Conservation (phyloP, 2,113 vertebrate species). For the Bujurquina vittata region DNA sequence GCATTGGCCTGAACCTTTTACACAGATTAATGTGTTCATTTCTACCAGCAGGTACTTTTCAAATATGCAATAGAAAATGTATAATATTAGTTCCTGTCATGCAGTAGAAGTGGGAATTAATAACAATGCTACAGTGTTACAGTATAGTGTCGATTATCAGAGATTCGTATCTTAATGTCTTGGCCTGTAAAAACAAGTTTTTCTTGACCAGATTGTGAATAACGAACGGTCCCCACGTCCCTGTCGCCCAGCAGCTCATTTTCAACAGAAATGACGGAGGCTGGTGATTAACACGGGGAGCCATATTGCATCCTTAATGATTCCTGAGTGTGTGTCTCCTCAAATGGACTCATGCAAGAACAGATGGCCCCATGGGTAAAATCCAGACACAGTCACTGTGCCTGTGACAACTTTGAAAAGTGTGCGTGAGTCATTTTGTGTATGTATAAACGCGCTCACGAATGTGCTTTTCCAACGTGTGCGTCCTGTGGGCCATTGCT, state of each 20-base stretch:
- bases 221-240: conserved; percentile 20
- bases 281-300: conserved; percentile 49
- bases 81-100: not conserved
- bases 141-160: no score
- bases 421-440: conserved; percentile 21
- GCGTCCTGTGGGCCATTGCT: conserved; percentile 30
- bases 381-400: conserved; percentile 42
- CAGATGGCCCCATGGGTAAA: conserved; percentile 61
- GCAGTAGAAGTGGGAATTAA: not conserved
- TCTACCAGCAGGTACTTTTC: not conserved
- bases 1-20: not conserved
- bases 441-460: not conserved
- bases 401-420: conserved; percentile 57
- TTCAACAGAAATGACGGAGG: conserved; percentile 34
- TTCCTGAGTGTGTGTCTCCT: conserved; percentile 54
- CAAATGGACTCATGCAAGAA: conserved; percentile 34
- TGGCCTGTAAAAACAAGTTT: conserved; percentile 7
- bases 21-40: not conserved
- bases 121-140: not conserved
- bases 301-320: conserved; percentile 57
- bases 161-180: no score
- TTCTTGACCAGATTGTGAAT: conserved; percentile 31
- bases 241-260: conserved; percentile 23
- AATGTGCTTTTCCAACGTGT: conserved; percentile 34
- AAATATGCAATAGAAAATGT: not conserved